Conservation (phyloP, 2,113 vertebrate species). For the Cyprinus carpio region DNA sequence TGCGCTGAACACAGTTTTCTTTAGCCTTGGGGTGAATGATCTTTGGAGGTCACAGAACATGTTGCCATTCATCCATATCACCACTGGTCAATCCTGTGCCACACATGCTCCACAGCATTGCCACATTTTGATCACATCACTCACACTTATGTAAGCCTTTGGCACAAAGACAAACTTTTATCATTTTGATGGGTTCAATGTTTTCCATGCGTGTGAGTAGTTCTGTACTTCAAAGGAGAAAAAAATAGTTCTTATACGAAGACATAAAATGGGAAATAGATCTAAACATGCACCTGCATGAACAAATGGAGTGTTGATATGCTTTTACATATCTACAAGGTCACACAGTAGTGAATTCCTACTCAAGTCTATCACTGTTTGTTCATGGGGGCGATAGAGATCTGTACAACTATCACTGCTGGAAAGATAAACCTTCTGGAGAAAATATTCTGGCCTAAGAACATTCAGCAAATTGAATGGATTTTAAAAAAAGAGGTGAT, state of each 20-base stretch:
- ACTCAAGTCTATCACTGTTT: neutral
- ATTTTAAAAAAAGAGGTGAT: no score
- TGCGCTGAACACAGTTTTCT: constrained; percentile 42
- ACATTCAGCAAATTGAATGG: neutral
- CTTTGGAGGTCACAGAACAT: constrained; percentile 5
- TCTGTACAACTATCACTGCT: neutral
- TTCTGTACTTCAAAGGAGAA: neutral
- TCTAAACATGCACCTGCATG: neutral
- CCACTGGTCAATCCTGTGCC: neutral
- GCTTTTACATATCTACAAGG: neutral
- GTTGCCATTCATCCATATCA: neutral
- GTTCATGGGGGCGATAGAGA: constrained; percentile 34
- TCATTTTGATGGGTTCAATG: neutral
- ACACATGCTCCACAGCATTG: neutral
- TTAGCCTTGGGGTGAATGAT: constrained; percentile 24
- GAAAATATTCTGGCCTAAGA: neutral
- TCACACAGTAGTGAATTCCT: neutral
- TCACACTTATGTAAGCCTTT: neutral
- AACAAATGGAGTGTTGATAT: neutral
- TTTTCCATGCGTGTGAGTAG: neutral
- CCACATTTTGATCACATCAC: neutral
- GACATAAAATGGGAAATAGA: neutral
- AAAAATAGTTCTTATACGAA: no score
- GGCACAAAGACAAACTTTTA: neutral
- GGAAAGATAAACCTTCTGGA: neutral